These are phyloP conservation scores for Paralichthys olivaceus DNA, from an alignment of 2,113 vertebrate species.

Conservation along the genomic window DNA sequence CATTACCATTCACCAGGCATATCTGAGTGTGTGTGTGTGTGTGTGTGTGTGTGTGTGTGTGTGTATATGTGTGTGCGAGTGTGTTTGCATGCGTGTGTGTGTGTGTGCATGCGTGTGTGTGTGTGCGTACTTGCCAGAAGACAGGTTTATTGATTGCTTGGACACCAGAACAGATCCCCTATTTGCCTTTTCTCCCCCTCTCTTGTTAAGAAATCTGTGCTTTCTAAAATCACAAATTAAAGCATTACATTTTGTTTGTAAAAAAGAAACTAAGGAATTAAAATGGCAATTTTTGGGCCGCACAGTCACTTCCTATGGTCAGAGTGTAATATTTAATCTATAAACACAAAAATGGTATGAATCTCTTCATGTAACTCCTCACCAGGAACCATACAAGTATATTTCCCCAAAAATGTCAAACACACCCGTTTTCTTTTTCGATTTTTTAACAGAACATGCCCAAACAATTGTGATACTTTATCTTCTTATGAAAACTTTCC, in stretches of 20 bases:
- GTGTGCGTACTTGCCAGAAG: not conserved
- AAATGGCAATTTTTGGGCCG: not conserved
- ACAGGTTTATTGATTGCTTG: conserved; percentile 27
- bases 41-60: not conserved
- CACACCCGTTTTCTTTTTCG: not conserved
- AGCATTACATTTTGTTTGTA: not conserved
- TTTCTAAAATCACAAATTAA: conserved; percentile 1
- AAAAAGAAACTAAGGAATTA: not conserved
- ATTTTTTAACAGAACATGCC: not conserved
- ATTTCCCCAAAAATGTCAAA: not conserved
- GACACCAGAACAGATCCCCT: not conserved
- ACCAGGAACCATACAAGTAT: not conserved
- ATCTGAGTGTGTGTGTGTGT: not conserved
- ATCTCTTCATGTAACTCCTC: not conserved
- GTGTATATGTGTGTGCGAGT: not conserved
- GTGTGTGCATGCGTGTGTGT: not conserved
- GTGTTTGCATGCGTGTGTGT: not conserved
- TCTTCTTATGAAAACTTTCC: conserved; percentile 18
- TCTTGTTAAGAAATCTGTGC: not conserved
- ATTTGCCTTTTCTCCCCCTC: no score
- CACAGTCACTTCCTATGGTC: not conserved
- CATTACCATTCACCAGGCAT: conserved; percentile 58
- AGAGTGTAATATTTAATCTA: not conserved
- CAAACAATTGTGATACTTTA: conserved; percentile 2
- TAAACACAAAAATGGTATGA: not conserved